Evolutionary conservation across 2,888 invertebrate genomes (phyloP), one percentile per base, ranked within the genome.

Genomic region (Monoplex corrugatus): DNA sequence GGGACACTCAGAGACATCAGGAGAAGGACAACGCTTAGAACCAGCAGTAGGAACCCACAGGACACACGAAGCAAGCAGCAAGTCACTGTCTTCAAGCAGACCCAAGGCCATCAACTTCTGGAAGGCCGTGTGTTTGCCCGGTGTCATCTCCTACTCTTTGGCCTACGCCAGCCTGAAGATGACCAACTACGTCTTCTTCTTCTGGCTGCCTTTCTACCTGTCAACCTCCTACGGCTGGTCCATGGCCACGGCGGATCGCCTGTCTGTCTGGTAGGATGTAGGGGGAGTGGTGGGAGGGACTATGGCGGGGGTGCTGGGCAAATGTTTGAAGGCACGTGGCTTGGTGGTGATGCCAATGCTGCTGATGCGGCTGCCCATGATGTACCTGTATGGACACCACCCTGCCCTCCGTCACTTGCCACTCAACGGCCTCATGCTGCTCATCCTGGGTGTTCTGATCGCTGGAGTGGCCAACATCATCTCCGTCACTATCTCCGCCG

Each of bases 151-250:
- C 16, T 97, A 96, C 93, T 96, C 96, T 45, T 92, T 96, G 84
- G 95, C 96, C 87, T 96, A 96, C 92, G 96, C 96, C 13, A 96
- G 96, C 91, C 94, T 97, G 90, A 96, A 96, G 92, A 93, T 96
- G 88, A 96, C 96, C 89, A 96, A 96, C 92, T 97, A 97, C 92
- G 96, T 96, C 19, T 96, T 97, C 94, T 96, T 97, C 95, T 96
- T 96, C 94, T 96, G 96, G 96, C 93, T 97, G 89, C 96, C 96
- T 35, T 96, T 95, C 90, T 96, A 96, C 91, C 93, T 96, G 50
- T 94, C 94, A 43, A 95, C 93, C 50, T 91, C 93, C n/a, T 95
- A 94, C 91, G 85, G 91, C 8, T 96, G 96, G 96, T 78, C 89
- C 28, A 95, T 96, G 89, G 91, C 94, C 0, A 93, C 92, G 80